Base-by-base conservation (phyloP, 2,888 invertebrate species). In the Iselma pallidipennis region DNA sequence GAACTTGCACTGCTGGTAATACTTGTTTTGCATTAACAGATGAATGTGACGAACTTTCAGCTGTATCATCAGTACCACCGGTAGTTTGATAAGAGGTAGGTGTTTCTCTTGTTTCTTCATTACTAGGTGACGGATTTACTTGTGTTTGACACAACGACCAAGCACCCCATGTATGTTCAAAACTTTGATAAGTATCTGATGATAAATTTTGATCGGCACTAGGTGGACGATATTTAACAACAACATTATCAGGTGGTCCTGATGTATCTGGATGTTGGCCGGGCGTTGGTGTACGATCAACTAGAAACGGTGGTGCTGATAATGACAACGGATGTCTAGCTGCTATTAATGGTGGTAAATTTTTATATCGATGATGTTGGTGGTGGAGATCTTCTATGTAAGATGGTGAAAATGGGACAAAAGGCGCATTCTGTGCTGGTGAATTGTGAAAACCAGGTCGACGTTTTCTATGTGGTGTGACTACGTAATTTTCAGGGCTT, bases 401-500 rank as follows among this genome's bases (percentile, higher is more conserved):
- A 69, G 89, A 89, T 57, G 90, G 90, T 70, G 89, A 88, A 78
- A 91, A 92, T 61, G 93, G 91, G 68, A 93, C 92, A 76, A 94
- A 94, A 37, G 94, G 92, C 65, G 92, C 91, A 82, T 94, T 93
- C 78, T 94, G 93, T 66, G 92, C 91, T 19, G 94, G 93, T 31
- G 93, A 91, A 76, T 93, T 93, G 79, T 93, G 92, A 75, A 94
- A 94, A 54, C 94, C 94, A 0, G 93, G 93, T 78, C 93, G 85
- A 78, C 94, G 85, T 82, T 94, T 94, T 72, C 94, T 84, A 82
- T 94, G 93, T 10, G 94, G 94, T 29, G 93, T 94, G 21, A 94
- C 94, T 45, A 94, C 92, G 76, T 93, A 94, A 79, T 92, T 92
- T 53, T 87, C 86, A 0, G 92, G 91, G 59, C 91, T 89, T 75